phyloP scores from a whole-genome alignment of 2,113 vertebrate genomes.

The Grammomys dolichurus region DNA sequence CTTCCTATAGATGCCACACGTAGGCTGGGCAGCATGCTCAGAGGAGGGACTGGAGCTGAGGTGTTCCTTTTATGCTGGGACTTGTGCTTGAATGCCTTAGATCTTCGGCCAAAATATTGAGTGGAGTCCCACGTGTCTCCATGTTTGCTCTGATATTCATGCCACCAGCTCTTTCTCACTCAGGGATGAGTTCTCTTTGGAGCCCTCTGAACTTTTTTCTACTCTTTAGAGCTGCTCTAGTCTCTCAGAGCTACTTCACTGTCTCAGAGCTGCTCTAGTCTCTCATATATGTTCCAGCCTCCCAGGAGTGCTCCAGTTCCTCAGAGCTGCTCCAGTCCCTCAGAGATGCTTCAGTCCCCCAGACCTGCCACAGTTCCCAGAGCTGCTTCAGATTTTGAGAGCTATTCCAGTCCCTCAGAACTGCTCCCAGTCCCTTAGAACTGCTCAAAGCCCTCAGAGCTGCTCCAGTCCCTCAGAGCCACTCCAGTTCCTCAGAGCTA shows the following conservation, averaged over 20 bases:
- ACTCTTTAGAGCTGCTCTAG: not conserved
- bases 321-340: not conserved
- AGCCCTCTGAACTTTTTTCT: not conserved
- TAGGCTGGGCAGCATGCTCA: not conserved
- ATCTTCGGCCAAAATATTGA: conserved; percentile 2
- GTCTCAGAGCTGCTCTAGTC: not conserved
- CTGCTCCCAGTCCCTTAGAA: not conserved
- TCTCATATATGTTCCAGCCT: not conserved
- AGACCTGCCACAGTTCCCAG: not conserved
- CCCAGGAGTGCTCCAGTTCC: not conserved
- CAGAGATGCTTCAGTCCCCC: not conserved
- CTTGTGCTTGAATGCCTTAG: not conserved
- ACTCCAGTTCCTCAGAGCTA: not conserved
- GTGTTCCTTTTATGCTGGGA: not conserved
- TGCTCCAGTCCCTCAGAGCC: not conserved
- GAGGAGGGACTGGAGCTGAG: not conserved
- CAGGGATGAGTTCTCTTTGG: not conserved
- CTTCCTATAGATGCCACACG: not conserved
- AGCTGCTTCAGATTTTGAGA: not conserved
- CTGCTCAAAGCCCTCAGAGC: not conserved
- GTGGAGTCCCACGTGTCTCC: not conserved
- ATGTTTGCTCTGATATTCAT: not conserved
- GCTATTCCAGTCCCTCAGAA: not conserved
- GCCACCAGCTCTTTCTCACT: not conserved
- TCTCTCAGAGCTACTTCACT: not conserved